These are phyloP conservation scores for Ophraella communa DNA, from an alignment of 2,888 invertebrate genomes.

Conservation along the genomic window DNA sequence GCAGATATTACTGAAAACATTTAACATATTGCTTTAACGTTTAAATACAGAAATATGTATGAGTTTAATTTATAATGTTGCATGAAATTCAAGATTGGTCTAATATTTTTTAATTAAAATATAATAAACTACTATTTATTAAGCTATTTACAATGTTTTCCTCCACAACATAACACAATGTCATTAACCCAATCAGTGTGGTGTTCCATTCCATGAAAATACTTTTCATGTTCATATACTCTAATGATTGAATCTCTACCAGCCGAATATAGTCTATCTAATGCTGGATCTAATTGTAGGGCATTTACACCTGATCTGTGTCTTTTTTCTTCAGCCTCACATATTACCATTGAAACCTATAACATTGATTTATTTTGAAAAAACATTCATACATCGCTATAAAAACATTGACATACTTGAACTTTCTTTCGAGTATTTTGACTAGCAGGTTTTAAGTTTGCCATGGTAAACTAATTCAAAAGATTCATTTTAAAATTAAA, in stretches of 20 bases:
- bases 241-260: slow-evolving; percentile 97
- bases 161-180: slow-evolving; percentile 96
- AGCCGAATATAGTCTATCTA: slow-evolving; percentile 92
- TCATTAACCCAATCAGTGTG: slow-evolving; percentile 99
- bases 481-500: slow-evolving; percentile 15
- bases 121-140: not conserved
- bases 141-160: slow-evolving; percentile 80
- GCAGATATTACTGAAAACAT: slow-evolving; percentile 88
- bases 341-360: slow-evolving; percentile 97
- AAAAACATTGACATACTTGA: slow-evolving; percentile 49
- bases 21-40: not conserved
- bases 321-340: slow-evolving; percentile 92
- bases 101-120: not conserved
- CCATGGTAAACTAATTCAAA: slow-evolving; percentile 45
- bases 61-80: not conserved
- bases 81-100: not conserved
- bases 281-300: slow-evolving; percentile 87
- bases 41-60: not conserved
- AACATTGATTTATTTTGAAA: slow-evolving; percentile 9
- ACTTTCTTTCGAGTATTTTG: slow-evolving; percentile 59
- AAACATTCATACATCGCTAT: slow-evolving; percentile 7
- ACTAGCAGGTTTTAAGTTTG: slow-evolving; percentile 55
- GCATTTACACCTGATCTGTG: slow-evolving; percentile 97
- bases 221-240: slow-evolving; percentile 86
- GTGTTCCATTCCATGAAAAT: slow-evolving; percentile 97